Percentiles rank a stretch among this genome's conserved stretches.
phyloP scores from a whole-genome alignment of 2,113 vertebrate species.

The Corythornis cristatus region DNA sequence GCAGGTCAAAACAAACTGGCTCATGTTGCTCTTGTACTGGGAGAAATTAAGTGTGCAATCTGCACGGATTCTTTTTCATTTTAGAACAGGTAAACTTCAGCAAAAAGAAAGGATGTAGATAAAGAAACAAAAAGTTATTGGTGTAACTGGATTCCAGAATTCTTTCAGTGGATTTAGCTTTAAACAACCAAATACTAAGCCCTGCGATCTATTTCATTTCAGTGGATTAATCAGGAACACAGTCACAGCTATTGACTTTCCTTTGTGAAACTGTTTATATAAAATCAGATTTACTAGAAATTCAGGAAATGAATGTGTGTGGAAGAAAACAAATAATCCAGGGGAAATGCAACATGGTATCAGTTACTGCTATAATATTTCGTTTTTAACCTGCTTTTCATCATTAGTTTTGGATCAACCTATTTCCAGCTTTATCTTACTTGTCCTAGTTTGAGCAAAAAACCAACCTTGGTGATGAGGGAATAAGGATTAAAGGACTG shows the following conservation, averaged over 20 bases:
- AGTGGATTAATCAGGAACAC: conserved; percentile 54
- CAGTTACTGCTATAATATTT: conserved; percentile 44
- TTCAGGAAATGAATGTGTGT: conserved; percentile 63
- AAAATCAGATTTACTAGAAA: conserved; percentile 53
- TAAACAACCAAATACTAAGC: conserved; percentile 41
- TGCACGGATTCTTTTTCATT: background rate
- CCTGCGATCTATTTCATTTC: conserved; percentile 42
- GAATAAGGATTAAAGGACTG: conserved; percentile 37
- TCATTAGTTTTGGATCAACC: background rate
- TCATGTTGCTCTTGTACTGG: background rate
- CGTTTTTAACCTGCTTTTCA: background rate
- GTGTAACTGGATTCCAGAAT: conserved; percentile 60
- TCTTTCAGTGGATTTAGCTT: conserved; percentile 47
- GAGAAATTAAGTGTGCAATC: background rate
- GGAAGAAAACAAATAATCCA: conserved; percentile 62
- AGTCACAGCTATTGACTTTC: conserved; percentile 53
- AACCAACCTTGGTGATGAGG: background rate
- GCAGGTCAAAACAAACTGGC: background rate
- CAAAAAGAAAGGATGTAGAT: background rate
- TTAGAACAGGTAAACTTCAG: conserved; percentile 27
- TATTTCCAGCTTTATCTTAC: background rate
- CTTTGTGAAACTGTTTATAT: conserved; percentile 60
- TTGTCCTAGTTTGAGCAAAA: conserved; percentile 4
- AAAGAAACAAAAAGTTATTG: conserved; percentile 44
- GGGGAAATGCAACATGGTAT: conserved; percentile 19